These are phyloP conservation scores for Amphiprion ocellaris DNA, from an alignment of 2,113 vertebrate genomes.

Conservation along the genomic window DNA sequence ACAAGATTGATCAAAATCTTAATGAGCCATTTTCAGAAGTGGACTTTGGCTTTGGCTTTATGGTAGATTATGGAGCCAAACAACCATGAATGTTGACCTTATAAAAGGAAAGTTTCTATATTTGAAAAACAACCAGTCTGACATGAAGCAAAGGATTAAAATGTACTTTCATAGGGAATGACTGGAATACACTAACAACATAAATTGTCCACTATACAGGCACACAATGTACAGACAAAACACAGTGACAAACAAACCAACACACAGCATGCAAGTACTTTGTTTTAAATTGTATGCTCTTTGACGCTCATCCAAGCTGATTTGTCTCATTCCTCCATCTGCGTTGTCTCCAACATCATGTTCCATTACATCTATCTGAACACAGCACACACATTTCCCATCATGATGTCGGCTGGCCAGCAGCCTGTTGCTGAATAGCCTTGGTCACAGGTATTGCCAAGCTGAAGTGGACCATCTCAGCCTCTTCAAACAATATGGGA, in stretches of 20 bases:
- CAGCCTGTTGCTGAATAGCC: slow-evolving; percentile 16
- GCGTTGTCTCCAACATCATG: slow-evolving; percentile 29
- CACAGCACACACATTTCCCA: slow-evolving; percentile 17
- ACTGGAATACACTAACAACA: background rate
- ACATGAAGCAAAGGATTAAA: slow-evolving; percentile 50
- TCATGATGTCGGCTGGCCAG: slow-evolving; percentile 26
- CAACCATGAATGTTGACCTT: slow-evolving; percentile 80
- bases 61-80: slow-evolving; percentile 85
- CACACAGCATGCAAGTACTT: background rate
- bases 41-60: slow-evolving; percentile 79
- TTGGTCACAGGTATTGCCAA: slow-evolving; percentile 6
- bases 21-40: slow-evolving; percentile 97
- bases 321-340: slow-evolving; percentile 21
- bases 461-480: slow-evolving; percentile 13
- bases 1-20: slow-evolving; percentile 96
- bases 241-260: background rate
- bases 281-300: slow-evolving; percentile 14
- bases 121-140: slow-evolving; percentile 59
- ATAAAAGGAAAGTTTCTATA: slow-evolving; percentile 75
- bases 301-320: slow-evolving; percentile 10
- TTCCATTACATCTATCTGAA: slow-evolving; percentile 21
- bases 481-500: slow-evolving; percentile 28
- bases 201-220: background rate
- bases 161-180: slow-evolving; percentile 15
- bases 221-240: background rate